phyloP scores from a whole-genome alignment of 2,888 invertebrate species.

The Catonia carolina region DNA sequence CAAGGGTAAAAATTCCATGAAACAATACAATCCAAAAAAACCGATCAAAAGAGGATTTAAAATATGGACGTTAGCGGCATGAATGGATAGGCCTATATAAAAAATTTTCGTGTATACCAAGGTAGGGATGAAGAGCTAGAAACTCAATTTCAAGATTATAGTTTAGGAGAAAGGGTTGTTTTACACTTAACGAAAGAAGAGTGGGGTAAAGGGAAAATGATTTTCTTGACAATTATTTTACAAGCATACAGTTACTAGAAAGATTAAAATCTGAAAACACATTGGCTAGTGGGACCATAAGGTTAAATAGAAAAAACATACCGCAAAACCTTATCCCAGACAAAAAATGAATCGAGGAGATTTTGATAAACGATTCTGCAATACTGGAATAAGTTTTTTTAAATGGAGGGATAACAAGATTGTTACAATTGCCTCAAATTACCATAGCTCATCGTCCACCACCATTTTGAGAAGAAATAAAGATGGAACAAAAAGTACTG shows the following conservation, averaged over 20 bases:
- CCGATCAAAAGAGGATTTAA: slow-evolving; percentile 26
- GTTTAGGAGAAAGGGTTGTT: slow-evolving; percentile 27
- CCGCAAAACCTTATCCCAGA: slow-evolving; percentile 10
- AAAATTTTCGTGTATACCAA: slow-evolving; percentile 17
- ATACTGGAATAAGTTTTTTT: slow-evolving; percentile 19
- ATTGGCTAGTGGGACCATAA: slow-evolving; percentile 26
- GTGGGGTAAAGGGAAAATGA: slow-evolving; percentile 15
- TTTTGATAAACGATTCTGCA: slow-evolving; percentile 26
- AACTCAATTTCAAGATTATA: slow-evolving; percentile 25
- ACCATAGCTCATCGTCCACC: not conserved
- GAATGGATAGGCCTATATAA: slow-evolving; percentile 7
- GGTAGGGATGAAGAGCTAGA: slow-evolving; percentile 17
- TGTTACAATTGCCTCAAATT: slow-evolving; percentile 10
- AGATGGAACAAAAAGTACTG: not conserved
- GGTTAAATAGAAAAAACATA: slow-evolving; percentile 19
- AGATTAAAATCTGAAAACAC: slow-evolving; percentile 22
- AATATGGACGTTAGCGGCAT: slow-evolving; percentile 23
- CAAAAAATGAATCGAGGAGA: slow-evolving; percentile 30
- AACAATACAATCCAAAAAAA: slow-evolving; percentile 26
- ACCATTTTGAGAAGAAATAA: not conserved
- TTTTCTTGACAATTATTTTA: slow-evolving; percentile 28
- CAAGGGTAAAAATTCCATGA: slow-evolving; percentile 21
- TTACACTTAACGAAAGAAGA: too few relatives aligned
- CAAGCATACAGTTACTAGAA: slow-evolving; percentile 22
- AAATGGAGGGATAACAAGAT: slow-evolving; percentile 27